These are phyloP conservation scores for Nemapogon koenigi DNA, from an alignment of 2,888 invertebrate genomes.

Conservation along the genomic window DNA sequence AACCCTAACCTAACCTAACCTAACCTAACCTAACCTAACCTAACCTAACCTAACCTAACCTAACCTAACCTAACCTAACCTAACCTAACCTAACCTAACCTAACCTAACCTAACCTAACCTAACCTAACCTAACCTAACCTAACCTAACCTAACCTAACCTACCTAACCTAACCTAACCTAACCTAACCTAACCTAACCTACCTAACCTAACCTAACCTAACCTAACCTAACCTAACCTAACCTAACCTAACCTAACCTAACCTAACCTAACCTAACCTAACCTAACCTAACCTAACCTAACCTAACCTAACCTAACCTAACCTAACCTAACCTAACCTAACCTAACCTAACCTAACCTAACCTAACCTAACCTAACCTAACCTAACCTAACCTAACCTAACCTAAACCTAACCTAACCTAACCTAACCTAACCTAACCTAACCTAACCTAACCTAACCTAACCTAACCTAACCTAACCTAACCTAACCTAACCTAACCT, in stretches of 20 bases:
- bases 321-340: conserved; percentile 8
- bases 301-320: conserved; percentile 12
- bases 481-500: conserved; percentile 11
- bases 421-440: conserved; percentile 10
- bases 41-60: conserved; percentile 16
- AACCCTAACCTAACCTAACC: too few relatives aligned
- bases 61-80: conserved; percentile 15
- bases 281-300: conserved; percentile 14
- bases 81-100: conserved; percentile 16
- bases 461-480: conserved; percentile 14
- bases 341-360: conserved; percentile 8
- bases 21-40: conserved; percentile 15
- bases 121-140: conserved; percentile 15
- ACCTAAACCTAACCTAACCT: conserved; percentile 9
- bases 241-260: conserved; percentile 14
- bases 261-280: conserved; percentile 14
- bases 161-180: conserved; percentile 15
- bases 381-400: conserved; percentile 10
- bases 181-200: conserved; percentile 15
- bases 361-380: conserved; percentile 9
- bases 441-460: conserved; percentile 13
- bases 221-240: conserved; percentile 14
- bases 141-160: too few relatives aligned
- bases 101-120: conserved; percentile 12
- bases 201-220: conserved; percentile 10